Evolutionary conservation across 2,888 invertebrate species (phyloP), one percentile per base, ranked within the genome.

Genomic region (Erynnis tages): DNA sequence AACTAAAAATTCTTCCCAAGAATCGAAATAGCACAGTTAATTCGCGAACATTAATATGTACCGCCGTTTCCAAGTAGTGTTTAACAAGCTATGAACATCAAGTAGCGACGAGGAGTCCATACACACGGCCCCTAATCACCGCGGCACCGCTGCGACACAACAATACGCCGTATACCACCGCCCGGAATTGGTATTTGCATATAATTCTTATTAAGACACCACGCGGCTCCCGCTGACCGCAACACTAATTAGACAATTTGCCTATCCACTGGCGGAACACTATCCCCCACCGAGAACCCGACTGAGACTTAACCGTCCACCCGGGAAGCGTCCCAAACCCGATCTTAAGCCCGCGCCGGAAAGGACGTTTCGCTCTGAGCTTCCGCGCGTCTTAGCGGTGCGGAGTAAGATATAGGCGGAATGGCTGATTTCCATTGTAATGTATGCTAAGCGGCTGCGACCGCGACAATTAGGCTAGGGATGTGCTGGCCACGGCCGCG

Each of bases 241-340:
- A 70, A 73, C 78, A 71, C 71, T 83, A 83, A 86, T 87, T 76
- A 84, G 76, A 69, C 85, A 79, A 87, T 87, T 88, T 81, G 82
- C 84, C 76, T 79, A 78, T 73, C 69, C 69, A 66, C 60, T 69
- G 56, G 65, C 65, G 68, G 59, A 63, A 11, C 40, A 25, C 32
- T 30, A 16, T 49, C 40, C 48, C 40, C 40, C 40, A 38, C 14
- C 21, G 40, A 29, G 38, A 7, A 29, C 8, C 11, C 23, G 10
- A 16, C 23, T 14, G 2, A 11, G 41, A 16, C 49, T 7, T 27
- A 34, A 50, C 41, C 11, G 13, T 19, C 46, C 10, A 37, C 43
- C 54, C 46, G 25, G 27, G 10, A 8, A 11, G 1, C n/a, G 16
- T 16, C 45, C 41, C 54, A 55, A 62, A 54, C 37, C n/a, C 16